Percentiles rank a stretch among this genome's conserved stretches.
These are phyloP conservation scores for Lampris incognitus DNA, from an alignment of 2,113 vertebrate species.

Conservation along the genomic window DNA sequence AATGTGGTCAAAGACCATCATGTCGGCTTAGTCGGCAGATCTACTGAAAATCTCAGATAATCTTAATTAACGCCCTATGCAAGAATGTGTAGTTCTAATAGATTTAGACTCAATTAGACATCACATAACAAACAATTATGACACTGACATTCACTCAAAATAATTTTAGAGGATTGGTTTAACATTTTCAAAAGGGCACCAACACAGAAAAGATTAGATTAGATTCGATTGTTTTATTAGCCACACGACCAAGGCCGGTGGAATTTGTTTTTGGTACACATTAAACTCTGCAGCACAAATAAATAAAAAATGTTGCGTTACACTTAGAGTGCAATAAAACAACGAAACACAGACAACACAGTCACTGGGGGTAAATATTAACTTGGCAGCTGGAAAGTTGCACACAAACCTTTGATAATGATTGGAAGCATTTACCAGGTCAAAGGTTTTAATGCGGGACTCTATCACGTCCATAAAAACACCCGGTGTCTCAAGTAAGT, in stretches of 20 bases:
- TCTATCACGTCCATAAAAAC: conserved; percentile 24
- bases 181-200: conserved; percentile 43
- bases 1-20: conserved; percentile 20
- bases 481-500: not conserved
- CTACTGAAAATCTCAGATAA: conserved; percentile 38
- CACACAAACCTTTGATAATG: conserved; percentile 18
- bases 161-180: conserved; percentile 49
- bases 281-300: not conserved
- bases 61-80: conserved; percentile 41
- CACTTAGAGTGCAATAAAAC: conserved; percentile 27
- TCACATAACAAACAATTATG: conserved; percentile 6
- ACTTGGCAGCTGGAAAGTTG: conserved; percentile 29
- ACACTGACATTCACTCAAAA: conserved; percentile 45
- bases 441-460: conserved; percentile 16
- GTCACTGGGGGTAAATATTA: conserved; percentile 32
- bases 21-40: conserved; percentile 7
- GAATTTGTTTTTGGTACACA: too few relatives aligned
- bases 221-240: too few relatives aligned
- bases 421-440: not conserved
- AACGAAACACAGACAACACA: conserved; percentile 2
- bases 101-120: conserved; percentile 56
- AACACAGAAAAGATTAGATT: too few relatives aligned
- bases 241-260: too few relatives aligned
- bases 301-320: conserved; percentile 11
- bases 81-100: conserved; percentile 44